These are phyloP conservation scores for Cecidostiba fungosa DNA, from an alignment of 2,888 invertebrate species.

Conservation along the genomic window DNA sequence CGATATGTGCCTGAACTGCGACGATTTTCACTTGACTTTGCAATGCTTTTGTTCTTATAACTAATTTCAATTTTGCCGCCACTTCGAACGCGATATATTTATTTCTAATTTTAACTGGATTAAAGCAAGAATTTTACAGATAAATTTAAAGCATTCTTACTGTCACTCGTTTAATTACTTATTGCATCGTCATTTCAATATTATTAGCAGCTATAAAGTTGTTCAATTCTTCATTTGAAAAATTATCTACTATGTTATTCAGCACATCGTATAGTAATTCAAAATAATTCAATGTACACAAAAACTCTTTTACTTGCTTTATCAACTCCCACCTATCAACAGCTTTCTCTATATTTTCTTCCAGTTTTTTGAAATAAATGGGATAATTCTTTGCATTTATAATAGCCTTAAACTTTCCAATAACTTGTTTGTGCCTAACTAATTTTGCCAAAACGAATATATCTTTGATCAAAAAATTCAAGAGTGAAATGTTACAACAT, in stretches of 20 bases:
- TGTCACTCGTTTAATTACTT: neutral
- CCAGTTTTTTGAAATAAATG: constrained; percentile 25
- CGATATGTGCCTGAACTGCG: neutral
- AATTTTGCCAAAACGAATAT: neutral
- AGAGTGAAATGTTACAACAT: constrained; percentile 17
- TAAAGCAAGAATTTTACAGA: neutral
- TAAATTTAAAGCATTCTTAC: neutral
- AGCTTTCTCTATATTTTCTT: constrained; percentile 16
- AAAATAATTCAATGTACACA: constrained; percentile 8
- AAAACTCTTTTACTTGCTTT: neutral
- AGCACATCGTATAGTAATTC: constrained; percentile 34
- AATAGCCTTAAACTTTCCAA: neutral
- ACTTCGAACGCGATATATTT: neutral
- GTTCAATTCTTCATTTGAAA: constrained; percentile 39
- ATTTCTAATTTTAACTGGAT: neutral
- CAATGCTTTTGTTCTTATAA: constrained; percentile 6
- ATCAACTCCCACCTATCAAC: constrained; percentile 7
- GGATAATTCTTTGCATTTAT: constrained; percentile 25
- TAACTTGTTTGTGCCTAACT: neutral
- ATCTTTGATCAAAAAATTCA: constrained; percentile 34
- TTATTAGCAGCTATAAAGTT: neutral
- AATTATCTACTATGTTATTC: constrained; percentile 41
- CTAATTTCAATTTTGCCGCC: neutral
- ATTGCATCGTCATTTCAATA: neutral
- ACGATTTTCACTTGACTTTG: neutral